These are phyloP conservation scores for Amblyteles armatorius DNA, from an alignment of 2,888 invertebrate genomes.

Conservation along the genomic window DNA sequence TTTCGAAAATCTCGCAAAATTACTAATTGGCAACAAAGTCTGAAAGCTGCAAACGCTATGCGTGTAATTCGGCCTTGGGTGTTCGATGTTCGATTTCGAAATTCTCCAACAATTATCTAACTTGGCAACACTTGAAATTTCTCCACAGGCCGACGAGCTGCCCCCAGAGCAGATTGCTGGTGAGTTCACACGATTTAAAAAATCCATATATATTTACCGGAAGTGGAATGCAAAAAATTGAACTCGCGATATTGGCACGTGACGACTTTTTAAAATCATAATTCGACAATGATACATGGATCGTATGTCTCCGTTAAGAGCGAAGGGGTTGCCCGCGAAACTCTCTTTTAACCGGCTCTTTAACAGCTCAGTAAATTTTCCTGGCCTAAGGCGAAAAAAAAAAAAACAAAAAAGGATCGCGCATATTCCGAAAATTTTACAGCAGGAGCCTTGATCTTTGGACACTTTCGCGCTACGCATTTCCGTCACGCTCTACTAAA, in stretches of 20 bases:
- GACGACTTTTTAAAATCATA: constrained; percentile 14
- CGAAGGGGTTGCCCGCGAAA: background rate
- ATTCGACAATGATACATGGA: background rate
- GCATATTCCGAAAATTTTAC: constrained; percentile 8
- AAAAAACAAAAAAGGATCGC: background rate
- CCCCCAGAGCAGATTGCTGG: constrained; percentile 96
- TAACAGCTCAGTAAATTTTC: constrained; percentile 6
- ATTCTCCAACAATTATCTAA: constrained; percentile 37
- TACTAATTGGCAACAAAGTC: constrained; percentile 61
- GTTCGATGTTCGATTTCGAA: constrained; percentile 43
- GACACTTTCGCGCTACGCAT: constrained; percentile 1
- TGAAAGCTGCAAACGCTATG: constrained; percentile 46
- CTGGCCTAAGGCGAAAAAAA: background rate
- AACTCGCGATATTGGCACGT: background rate
- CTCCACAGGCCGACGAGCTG: constrained; percentile 93
- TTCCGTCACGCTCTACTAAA: constrained; percentile 1
- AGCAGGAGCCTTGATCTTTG: constrained; percentile 25
- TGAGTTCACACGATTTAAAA: constrained; percentile 85
- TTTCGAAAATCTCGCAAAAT: constrained; percentile 22
- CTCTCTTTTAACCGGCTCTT: background rate
- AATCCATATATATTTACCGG: background rate
- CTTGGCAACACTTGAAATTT: constrained; percentile 47
- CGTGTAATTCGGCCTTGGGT: constrained; percentile 59
- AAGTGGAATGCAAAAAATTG: background rate
- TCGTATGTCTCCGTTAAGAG: background rate